These are phyloP conservation scores for Acromyrmex charruanus DNA, from an alignment of 1,140 invertebrate genomes.

Conservation along the genomic window DNA sequence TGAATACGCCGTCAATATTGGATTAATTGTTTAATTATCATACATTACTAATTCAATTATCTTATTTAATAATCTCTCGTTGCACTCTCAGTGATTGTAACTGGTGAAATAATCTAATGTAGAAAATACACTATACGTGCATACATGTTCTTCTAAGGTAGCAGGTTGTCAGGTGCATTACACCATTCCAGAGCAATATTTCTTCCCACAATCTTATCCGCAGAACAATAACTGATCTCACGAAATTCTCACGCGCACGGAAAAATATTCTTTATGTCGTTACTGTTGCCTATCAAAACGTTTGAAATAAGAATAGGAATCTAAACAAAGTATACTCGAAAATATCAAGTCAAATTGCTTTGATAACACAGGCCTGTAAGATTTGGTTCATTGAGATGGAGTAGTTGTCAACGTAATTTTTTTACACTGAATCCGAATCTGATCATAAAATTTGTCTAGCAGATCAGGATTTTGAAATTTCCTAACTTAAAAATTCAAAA, in stretches of 20 bases:
- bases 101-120: neutral
- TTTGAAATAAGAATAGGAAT: neutral
- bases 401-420: too few relatives aligned
- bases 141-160: slow-evolving; percentile 45
- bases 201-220: slow-evolving; percentile 50
- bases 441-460: too few relatives aligned
- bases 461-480: too few relatives aligned
- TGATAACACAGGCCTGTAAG: neutral
- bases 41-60: slow-evolving; percentile 15
- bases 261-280: slow-evolving; percentile 55
- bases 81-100: neutral
- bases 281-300: slow-evolving; percentile 21
- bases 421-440: too few relatives aligned
- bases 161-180: slow-evolving; percentile 41
- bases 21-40: slow-evolving; percentile 6
- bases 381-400: too few relatives aligned
- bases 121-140: slow-evolving; percentile 38
- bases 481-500: too few relatives aligned
- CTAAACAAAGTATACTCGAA: slow-evolving; percentile 3
- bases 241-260: slow-evolving; percentile 76
- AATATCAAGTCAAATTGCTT: neutral
- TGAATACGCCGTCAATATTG: neutral
- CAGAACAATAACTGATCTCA: slow-evolving; percentile 68
- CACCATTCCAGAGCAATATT: slow-evolving; percentile 46
- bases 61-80: slow-evolving; percentile 22